These are phyloP conservation scores for Cetoscarus ocellatus DNA, from an alignment of 2,797 vertebrate species.

Conservation along the genomic window DNA sequence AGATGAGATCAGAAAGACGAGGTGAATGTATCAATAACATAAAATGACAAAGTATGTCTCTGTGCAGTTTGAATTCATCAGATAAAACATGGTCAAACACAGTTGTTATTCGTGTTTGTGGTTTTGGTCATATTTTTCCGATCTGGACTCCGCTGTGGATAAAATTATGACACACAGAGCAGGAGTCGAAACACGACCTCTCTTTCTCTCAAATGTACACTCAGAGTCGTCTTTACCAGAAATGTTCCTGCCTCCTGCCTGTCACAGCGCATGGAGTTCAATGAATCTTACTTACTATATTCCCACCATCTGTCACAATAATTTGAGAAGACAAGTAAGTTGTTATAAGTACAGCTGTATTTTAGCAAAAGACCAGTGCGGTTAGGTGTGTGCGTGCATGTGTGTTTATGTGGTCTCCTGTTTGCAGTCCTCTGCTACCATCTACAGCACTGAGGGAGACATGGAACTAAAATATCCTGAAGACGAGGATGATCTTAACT, in stretches of 20 bases:
- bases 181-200: neutral
- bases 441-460: constrained; percentile 50
- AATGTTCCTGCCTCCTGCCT: constrained; percentile 55
- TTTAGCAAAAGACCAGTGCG: constrained; percentile 7
- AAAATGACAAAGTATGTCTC: too few species aligned
- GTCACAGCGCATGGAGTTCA: constrained; percentile 68
- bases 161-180: neutral
- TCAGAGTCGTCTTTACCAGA: constrained; percentile 27
- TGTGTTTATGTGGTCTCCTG: neutral
- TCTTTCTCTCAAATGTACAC: constrained; percentile 1
- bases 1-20: too few species aligned
- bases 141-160: too few species aligned
- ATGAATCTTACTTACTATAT: constrained; percentile 54
- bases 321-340: constrained; percentile 45
- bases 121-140: too few species aligned
- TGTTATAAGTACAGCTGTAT: constrained; percentile 12
- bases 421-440: constrained; percentile 56
- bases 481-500: too few species aligned
- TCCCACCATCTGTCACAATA: constrained; percentile 64
- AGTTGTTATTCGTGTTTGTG: too few species aligned
- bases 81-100: too few species aligned
- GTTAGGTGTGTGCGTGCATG: neutral
- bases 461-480: neutral
- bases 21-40: too few species aligned
- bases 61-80: too few species aligned